A percentile compares a stretch with the other conserved stretches of the same genome.
Conservation (phyloP, 2,113 vertebrate species). For the Dendropsophus ebraccatus region DNA sequence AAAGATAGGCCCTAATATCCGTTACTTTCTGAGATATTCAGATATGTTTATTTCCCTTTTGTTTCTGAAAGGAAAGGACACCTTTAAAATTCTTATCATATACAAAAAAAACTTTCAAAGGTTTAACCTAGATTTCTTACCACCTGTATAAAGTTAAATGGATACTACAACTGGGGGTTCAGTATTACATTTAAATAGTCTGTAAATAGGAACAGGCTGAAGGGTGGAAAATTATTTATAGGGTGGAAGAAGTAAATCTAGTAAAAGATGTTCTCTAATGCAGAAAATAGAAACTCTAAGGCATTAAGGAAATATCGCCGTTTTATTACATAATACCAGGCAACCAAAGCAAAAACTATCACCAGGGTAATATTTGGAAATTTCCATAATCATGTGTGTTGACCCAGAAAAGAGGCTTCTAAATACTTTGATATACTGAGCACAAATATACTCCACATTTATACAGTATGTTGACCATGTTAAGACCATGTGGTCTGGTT, state of each 20-base stretch:
- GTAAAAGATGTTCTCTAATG: neutral
- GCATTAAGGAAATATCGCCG: neutral
- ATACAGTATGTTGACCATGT: too few relatives aligned
- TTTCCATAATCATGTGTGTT: neutral
- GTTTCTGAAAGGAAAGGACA: too few relatives aligned
- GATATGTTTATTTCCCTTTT: too few relatives aligned
- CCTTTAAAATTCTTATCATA: too few relatives aligned
- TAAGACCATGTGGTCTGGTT: too few relatives aligned
- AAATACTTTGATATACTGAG: too few relatives aligned
- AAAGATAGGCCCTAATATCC: too few relatives aligned
- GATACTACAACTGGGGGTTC: neutral
- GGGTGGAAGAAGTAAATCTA: neutral
- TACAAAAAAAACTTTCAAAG: too few relatives aligned
- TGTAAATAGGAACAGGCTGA: neutral
- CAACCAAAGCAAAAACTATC: neutral
- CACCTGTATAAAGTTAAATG: neutral
- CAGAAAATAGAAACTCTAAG: neutral
- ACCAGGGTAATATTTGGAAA: neutral
- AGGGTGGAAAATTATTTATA: neutral
- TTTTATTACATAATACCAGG: neutral
- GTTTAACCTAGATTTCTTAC: too few relatives aligned
- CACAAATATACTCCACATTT: too few relatives aligned
- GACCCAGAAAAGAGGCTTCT: neutral
- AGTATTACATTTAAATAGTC: neutral
- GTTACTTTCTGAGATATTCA: too few relatives aligned